These are phyloP conservation scores for Myiagra hebetior DNA, from an alignment of 2,113 vertebrate species.

Conservation along the genomic window DNA sequence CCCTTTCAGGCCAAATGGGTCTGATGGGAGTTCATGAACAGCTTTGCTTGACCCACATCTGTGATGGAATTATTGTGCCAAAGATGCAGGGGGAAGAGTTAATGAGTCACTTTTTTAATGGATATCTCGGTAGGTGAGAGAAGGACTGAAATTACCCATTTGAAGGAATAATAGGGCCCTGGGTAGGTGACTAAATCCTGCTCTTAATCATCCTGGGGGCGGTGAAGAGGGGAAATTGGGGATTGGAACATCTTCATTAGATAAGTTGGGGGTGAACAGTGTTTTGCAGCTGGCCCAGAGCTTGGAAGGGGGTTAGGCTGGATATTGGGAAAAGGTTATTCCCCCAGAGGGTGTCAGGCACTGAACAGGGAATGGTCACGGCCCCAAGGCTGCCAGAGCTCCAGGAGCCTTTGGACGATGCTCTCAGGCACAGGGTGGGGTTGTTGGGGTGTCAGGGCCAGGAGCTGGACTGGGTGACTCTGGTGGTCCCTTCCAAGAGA, in stretches of 20 bases:
- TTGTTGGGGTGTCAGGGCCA: not conserved
- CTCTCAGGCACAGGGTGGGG: not conserved
- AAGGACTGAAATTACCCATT: not conserved
- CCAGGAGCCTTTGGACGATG: not conserved
- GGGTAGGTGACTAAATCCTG: conserved; percentile 42
- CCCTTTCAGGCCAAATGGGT: not conserved
- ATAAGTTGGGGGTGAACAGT: not conserved
- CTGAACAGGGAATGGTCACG: not conserved
- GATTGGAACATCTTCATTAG: not conserved
- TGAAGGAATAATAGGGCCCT: conserved; percentile 31
- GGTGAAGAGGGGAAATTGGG: not conserved
- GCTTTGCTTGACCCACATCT: not conserved
- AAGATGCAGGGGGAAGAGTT: conserved; percentile 14
- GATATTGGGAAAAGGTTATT: not conserved
- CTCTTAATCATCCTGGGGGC: conserved; percentile 51
- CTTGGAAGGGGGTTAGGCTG: not conserved
- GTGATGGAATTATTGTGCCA: not conserved
- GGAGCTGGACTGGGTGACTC: not conserved
- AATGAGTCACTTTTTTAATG: conserved; percentile 50
- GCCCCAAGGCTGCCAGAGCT: not conserved
- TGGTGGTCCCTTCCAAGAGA: not conserved
- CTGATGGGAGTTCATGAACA: not conserved
- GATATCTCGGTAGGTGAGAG: conserved; percentile 1
- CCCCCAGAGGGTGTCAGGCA: not conserved
- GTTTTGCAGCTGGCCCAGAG: not conserved